A percentile compares a stretch with the other conserved stretches of the same genome.
phyloP scores from a whole-genome alignment of 2,888 invertebrate genomes.

The Carpatolechia fugitivella region DNA sequence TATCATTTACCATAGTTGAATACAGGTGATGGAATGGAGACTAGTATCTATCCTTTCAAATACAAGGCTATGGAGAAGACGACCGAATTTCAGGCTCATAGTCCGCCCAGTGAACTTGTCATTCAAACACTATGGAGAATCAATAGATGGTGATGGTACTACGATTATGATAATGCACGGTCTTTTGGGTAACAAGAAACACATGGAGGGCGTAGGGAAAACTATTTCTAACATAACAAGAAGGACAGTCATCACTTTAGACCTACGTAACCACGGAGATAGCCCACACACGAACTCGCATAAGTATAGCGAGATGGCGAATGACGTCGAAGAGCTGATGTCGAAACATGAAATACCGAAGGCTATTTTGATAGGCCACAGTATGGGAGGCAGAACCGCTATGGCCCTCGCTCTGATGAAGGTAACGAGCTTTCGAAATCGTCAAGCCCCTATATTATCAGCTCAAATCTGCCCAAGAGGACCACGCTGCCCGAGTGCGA shows the following conservation, averaged over 20 bases:
- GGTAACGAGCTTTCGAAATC: slow-evolving; percentile 52
- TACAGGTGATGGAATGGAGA: not conserved
- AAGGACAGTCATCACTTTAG: slow-evolving; percentile 88
- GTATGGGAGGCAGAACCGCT: slow-evolving; percentile 93
- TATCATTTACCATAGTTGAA: too few relatives aligned
- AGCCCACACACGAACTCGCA: slow-evolving; percentile 88
- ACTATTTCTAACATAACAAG: slow-evolving; percentile 83
- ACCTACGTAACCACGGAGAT: slow-evolving; percentile 96
- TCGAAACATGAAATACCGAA: slow-evolving; percentile 78
- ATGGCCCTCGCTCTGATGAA: slow-evolving; percentile 89
- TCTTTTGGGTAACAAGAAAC: slow-evolving; percentile 90
- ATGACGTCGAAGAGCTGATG: slow-evolving; percentile 84
- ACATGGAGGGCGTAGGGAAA: slow-evolving; percentile 91
- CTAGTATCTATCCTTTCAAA: not conserved
- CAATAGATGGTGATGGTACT: slow-evolving; percentile 23
- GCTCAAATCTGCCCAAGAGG: too few relatives aligned
- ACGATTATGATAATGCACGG: slow-evolving; percentile 85
- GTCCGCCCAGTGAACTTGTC: slow-evolving; percentile 47
- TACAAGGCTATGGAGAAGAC: not conserved
- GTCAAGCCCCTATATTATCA: too few relatives aligned
- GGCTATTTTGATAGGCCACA: slow-evolving; percentile 89
- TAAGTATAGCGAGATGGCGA: slow-evolving; percentile 85
- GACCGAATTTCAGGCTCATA: not conserved
- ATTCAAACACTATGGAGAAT: slow-evolving; percentile 52
- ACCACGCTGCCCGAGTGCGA: too few relatives aligned